Evolutionary conservation across 2,888 invertebrate species (phyloP).

Genomic region (Phalera bucephala): DNA sequence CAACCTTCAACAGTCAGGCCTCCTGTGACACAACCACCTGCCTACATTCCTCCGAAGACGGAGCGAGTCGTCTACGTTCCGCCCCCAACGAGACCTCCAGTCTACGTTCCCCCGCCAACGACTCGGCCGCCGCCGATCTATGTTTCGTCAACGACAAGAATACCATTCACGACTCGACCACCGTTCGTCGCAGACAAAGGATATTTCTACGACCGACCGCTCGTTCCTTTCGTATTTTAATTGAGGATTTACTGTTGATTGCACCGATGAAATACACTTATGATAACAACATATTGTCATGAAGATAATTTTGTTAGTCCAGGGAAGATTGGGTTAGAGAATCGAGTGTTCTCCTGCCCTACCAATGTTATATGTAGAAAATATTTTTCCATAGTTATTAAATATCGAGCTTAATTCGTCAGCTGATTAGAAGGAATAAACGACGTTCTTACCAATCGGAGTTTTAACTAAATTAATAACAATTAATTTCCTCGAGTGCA

Average conservation of each 20-base stretch:
- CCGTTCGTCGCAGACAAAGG: conserved; percentile 65
- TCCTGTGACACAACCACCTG: conserved; percentile 4
- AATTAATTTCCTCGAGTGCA: not conserved
- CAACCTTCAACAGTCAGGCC: conserved; percentile 8
- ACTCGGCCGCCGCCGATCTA: conserved; percentile 30
- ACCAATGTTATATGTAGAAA: too few species aligned
- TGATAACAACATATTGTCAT: too few species aligned
- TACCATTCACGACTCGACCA: conserved; percentile 54
- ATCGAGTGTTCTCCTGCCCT: too few species aligned
- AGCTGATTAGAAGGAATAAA: too few species aligned
- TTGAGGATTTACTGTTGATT: conserved; percentile 31
- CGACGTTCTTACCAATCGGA: too few species aligned
- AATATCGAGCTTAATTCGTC: too few species aligned
- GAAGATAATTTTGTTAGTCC: too few species aligned
- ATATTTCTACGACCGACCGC: conserved; percentile 72
- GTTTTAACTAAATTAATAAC: conserved; percentile 1
- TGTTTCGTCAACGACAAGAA: conserved; percentile 40
- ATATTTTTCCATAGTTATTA: too few species aligned
- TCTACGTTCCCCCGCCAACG: conserved; percentile 35
- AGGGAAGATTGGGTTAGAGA: too few species aligned
- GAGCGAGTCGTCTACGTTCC: too few species aligned
- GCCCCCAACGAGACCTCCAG: conserved; percentile 19
- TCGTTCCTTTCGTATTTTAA: conserved; percentile 71
- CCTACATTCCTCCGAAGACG: conserved; percentile 17
- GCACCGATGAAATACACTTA: too few species aligned